Evolutionary conservation across 2,888 invertebrate species (phyloP).

Genomic region (Pristionchus exspectatus): DNA sequence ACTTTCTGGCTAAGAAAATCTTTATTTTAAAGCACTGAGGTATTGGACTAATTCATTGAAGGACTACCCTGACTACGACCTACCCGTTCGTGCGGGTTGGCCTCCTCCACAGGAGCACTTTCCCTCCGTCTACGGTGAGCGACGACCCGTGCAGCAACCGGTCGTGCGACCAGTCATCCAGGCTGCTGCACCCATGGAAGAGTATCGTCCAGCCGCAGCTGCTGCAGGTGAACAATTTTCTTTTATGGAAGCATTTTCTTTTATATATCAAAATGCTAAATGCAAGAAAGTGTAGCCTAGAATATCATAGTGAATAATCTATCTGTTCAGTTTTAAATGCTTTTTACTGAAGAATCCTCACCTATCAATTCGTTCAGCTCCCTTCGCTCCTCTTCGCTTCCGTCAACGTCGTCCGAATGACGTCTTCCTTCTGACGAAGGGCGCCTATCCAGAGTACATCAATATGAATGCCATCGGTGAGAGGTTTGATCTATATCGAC

Average conservation of each 20-base stretch:
- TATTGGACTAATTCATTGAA: neutral
- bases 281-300: too few species aligned
- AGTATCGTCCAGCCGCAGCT: neutral
- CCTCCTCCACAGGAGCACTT: slow-evolving; percentile 52
- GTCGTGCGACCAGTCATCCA: neutral
- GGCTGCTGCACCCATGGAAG: slow-evolving; percentile 1
- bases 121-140: neutral
- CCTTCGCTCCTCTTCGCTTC: slow-evolving; percentile 36
- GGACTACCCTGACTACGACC: slow-evolving; percentile 55
- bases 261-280: too few species aligned
- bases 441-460: slow-evolving; percentile 46
- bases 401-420: slow-evolving; percentile 48
- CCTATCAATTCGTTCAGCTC: neutral
- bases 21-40: neutral
- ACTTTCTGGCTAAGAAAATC: too few species aligned
- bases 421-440: slow-evolving; percentile 38
- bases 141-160: slow-evolving; percentile 41
- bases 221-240: neutral
- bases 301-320: too few species aligned
- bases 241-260: neutral
- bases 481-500: neutral
- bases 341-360: too few species aligned
- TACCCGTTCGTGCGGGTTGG: slow-evolving; percentile 40
- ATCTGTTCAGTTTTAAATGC: too few species aligned
- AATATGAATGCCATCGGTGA: slow-evolving; percentile 42